Conservation (phyloP, 2,113 vertebrate species). For the Dicrurus megarhynchus region DNA sequence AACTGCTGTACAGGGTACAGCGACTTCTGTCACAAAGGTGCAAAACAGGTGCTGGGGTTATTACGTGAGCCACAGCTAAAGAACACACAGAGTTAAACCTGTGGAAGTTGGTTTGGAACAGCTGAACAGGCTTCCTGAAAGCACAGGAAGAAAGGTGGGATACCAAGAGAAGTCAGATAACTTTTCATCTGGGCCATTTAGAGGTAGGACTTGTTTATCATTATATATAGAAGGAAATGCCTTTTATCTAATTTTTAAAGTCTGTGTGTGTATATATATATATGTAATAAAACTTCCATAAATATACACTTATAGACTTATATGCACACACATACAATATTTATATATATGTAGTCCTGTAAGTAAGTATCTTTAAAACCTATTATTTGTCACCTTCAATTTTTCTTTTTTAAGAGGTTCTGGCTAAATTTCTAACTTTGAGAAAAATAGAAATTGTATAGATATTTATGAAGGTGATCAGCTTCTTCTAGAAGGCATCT, state of each 20-base stretch:
- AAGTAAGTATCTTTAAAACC: background rate
- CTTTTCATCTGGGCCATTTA: background rate
- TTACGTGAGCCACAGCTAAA: background rate
- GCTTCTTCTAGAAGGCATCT: background rate
- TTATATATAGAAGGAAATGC: background rate
- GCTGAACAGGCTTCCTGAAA: fast-evolving
- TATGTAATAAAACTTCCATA: background rate
- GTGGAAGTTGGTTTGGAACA: background rate
- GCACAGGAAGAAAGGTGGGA: background rate
- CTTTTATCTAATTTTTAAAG: background rate
- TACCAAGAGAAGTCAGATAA: background rate
- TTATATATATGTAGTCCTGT: background rate
- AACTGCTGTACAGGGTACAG: background rate
- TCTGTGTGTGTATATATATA: fast-evolving
- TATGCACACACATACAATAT: background rate
- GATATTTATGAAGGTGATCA: background rate
- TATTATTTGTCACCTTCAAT: background rate
- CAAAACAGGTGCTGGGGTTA: background rate
- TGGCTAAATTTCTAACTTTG: background rate
- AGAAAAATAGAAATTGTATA: background rate
- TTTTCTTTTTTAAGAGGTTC: background rate
- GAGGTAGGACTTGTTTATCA: background rate
- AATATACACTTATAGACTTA: background rate
- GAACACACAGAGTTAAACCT: background rate
- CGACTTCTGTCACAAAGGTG: background rate